Conservation (phyloP, 92 coral and sea anemone genomes). For the Phenganax subtilis region DNA sequence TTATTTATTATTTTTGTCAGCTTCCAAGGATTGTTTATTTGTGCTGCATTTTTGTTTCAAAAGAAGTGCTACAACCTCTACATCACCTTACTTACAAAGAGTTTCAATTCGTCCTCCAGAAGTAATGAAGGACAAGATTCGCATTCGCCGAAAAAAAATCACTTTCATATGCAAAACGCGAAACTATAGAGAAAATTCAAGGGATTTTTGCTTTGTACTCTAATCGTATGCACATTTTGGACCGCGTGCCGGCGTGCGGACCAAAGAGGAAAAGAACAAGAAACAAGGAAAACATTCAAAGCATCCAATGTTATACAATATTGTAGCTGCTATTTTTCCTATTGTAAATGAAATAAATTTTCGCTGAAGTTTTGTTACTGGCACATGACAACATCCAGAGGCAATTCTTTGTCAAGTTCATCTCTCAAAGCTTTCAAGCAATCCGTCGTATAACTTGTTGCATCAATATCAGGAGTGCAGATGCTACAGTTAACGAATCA, state of each 20-base stretch:
- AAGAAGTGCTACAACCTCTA: constrained; percentile 22
- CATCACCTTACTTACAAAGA: constrained; percentile 16
- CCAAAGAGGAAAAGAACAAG: no score
- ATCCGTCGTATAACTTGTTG: constrained; percentile 73
- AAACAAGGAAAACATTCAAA: no score
- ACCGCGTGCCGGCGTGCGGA: no score
- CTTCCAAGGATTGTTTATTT: constrained; percentile 32
- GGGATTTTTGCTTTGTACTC: no score
- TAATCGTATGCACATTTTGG: no score
- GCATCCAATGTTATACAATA: no score
- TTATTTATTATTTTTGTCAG: constrained; percentile 37
- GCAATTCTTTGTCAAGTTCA: constrained; percentile 56
- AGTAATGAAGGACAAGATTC: not conserved
- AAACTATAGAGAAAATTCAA: not conserved
- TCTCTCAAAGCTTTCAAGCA: constrained; percentile 71
- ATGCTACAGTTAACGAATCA: constrained; percentile 23
- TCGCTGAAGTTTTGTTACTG: not conserved
- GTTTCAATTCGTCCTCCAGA: not conserved
- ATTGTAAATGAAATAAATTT: no score
- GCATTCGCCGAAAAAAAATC: not conserved
- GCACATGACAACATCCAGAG: constrained; percentile 15
- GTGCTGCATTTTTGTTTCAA: no score
- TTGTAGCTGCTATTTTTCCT: no score
- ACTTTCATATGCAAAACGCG: not conserved
- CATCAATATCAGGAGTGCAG: constrained; percentile 79